These are phyloP conservation scores for Zosterops borbonicus DNA, from an alignment of 2,113 vertebrate genomes.

Conservation along the genomic window DNA sequence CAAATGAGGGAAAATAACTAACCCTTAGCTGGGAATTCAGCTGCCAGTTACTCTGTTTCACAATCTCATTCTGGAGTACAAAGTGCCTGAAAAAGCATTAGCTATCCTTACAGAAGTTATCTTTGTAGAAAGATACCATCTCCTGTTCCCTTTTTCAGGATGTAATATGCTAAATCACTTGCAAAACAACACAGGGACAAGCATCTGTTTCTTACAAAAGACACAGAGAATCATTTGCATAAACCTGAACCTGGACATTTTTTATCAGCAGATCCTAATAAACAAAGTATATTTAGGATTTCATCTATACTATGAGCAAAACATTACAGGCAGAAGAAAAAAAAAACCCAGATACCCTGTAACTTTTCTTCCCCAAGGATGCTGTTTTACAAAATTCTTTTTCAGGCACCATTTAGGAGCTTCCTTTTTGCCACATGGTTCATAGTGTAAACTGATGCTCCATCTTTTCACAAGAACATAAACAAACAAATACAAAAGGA, in stretches of 20 bases:
- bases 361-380: not conserved
- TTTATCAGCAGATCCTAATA: not conserved
- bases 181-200: not conserved
- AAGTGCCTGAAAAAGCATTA: not conserved
- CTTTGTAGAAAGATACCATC: not conserved
- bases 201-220: not conserved
- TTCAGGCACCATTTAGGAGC: not conserved
- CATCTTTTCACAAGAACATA: not conserved
- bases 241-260: not conserved
- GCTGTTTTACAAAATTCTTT: not conserved
- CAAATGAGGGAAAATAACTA: not conserved
- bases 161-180: not conserved
- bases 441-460: not conserved
- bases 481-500: slow-evolving; percentile 5
- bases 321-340: not conserved
- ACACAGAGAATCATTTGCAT: not conserved
- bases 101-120: not conserved
- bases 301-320: not conserved
- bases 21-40: not conserved
- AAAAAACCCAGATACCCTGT: not conserved
- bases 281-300: not conserved
- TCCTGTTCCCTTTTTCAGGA: not conserved
- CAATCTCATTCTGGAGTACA: not conserved
- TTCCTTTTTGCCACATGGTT: not conserved
- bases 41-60: not conserved